These are phyloP conservation scores for Gymnogyps californianus DNA, from an alignment of 2,113 vertebrate species.

Conservation along the genomic window DNA sequence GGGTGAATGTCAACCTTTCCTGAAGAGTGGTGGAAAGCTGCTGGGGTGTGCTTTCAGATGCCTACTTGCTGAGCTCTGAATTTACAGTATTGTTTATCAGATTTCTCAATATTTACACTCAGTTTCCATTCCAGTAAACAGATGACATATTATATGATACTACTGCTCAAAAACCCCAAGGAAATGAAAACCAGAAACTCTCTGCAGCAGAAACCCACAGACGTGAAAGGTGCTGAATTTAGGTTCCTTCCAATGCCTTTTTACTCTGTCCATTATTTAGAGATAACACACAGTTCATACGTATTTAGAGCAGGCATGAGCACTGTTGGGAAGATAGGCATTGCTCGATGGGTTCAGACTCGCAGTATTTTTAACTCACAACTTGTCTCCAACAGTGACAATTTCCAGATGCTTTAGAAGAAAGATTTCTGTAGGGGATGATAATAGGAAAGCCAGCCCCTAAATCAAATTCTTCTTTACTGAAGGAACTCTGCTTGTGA, in stretches of 20 bases:
- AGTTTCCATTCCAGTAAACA: not conserved
- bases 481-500: not conserved
- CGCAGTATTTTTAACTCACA: not conserved
- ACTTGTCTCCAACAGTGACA: not conserved
- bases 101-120: slow-evolving; percentile 38
- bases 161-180: not conserved
- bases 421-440: not conserved
- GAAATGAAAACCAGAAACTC: slow-evolving; percentile 11
- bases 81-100: slow-evolving; percentile 25
- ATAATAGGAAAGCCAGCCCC: not conserved
- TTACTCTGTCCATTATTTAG: not conserved
- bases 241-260: not conserved
- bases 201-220: not conserved
- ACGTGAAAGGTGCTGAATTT: not conserved
- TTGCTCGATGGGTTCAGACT: not conserved
- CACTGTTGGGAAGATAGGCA: not conserved
- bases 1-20: not conserved
- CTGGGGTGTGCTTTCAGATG: not conserved
- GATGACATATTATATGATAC: slow-evolving; percentile 22
- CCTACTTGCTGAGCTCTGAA: not conserved
- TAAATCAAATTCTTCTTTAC: not conserved
- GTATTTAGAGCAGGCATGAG: not conserved
- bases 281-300: not conserved
- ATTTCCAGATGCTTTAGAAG: slow-evolving; percentile 26
- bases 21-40: not conserved